These are phyloP conservation scores for Peromyscus nudipes DNA, from an alignment of 2,797 vertebrate genomes.

Conservation along the genomic window DNA sequence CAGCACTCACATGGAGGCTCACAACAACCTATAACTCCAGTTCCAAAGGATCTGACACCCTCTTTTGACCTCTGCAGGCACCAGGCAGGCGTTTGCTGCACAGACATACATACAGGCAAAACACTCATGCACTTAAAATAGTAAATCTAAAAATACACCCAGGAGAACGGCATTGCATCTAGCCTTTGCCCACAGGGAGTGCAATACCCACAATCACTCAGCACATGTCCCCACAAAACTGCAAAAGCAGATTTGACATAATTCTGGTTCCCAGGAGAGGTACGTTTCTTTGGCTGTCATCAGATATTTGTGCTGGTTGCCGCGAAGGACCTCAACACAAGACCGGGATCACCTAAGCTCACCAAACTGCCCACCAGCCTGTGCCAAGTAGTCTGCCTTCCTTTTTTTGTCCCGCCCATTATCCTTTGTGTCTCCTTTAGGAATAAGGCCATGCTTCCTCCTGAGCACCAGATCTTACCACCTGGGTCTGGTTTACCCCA, in stretches of 20 bases:
- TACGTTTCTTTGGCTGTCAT: background rate
- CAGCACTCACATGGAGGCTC: background rate
- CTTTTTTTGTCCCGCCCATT: background rate
- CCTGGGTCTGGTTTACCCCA: constrained; percentile 1
- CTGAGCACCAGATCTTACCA: constrained; percentile 22
- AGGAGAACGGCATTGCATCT: background rate
- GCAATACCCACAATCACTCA: background rate
- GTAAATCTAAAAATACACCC: background rate
- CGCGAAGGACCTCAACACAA: background rate
- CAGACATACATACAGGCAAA: background rate
- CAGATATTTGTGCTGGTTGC: background rate
- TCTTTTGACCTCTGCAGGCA: background rate
- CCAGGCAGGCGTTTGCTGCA: background rate
- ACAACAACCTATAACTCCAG: background rate
- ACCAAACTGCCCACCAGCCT: background rate
- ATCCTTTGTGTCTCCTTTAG: background rate
- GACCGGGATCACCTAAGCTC: background rate
- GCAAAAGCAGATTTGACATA: background rate
- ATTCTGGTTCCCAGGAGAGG: background rate
- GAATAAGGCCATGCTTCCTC: background rate
- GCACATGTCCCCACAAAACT: background rate
- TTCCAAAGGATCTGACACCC: background rate
- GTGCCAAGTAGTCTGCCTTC: background rate
- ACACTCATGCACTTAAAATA: background rate
- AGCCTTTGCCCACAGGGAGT: background rate